Conservation (phyloP, 1,140 invertebrate genomes). For the Pemphigus obesinymphae region DNA sequence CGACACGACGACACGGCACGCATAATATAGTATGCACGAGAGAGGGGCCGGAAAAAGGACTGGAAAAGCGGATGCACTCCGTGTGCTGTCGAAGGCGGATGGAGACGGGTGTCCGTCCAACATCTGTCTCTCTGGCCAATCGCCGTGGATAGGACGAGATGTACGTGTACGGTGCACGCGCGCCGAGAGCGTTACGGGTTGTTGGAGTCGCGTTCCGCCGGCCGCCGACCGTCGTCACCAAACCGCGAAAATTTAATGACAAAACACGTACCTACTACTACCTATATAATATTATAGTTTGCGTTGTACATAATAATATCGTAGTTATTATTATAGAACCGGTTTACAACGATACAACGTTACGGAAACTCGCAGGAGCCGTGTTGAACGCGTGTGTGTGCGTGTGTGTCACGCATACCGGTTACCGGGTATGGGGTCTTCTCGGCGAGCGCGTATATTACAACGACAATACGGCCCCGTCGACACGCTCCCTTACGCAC, state of each 20-base stretch:
- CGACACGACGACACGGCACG: too few species aligned
- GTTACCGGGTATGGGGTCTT: not conserved
- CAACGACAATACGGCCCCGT: not conserved
- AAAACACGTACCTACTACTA: too few species aligned
- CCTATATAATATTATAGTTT: not conserved
- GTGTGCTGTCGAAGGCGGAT: too few species aligned
- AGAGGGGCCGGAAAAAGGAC: not conserved
- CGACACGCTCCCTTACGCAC: not conserved
- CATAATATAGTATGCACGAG: too few species aligned
- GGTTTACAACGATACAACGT: not conserved
- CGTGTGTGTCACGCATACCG: slow-evolving; percentile 18
- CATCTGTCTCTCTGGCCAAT: not conserved
- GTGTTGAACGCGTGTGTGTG: slow-evolving; percentile 10
- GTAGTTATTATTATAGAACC: not conserved
- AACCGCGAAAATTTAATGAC: slow-evolving; percentile 27
- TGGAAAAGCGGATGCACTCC: not conserved
- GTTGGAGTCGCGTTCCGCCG: slow-evolving; percentile 1
- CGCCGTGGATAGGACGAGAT: not conserved
- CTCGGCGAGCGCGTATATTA: too few species aligned
- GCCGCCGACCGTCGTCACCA: not conserved
- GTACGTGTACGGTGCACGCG: not conserved
- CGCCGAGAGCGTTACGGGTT: not conserved
- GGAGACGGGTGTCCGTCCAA: not conserved
- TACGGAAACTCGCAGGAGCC: not conserved
- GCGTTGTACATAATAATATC: not conserved